Evolutionary conservation across 2,113 vertebrate species (phyloP).

Genomic region (Lepisosteus osseus): DNA sequence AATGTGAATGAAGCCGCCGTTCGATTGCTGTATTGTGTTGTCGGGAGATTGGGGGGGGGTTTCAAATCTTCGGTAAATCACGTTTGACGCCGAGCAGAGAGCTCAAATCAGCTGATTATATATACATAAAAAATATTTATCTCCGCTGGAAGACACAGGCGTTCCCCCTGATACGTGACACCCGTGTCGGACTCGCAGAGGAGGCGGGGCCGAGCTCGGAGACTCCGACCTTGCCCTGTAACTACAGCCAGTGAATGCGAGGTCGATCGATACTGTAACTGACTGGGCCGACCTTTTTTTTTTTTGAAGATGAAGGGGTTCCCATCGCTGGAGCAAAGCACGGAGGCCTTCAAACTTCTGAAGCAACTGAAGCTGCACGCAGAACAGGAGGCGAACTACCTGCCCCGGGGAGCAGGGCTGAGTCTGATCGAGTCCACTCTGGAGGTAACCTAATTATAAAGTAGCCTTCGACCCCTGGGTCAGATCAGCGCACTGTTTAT

Average conservation of each 20-base stretch:
- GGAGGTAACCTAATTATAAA: conserved; percentile 62
- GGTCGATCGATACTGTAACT: conserved; percentile 11
- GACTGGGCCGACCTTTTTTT: neutral
- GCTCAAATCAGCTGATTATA: too few species aligned
- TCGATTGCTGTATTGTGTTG: too few species aligned
- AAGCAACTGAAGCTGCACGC: conserved; percentile 81
- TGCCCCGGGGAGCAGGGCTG: conserved; percentile 83
- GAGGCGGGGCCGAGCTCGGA: conserved; percentile 41
- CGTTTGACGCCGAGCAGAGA: too few species aligned
- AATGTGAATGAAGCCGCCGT: too few species aligned
- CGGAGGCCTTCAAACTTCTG: conserved; percentile 80
- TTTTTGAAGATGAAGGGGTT: conserved; percentile 53
- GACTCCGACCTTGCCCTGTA: conserved; percentile 21
- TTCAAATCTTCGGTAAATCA: too few species aligned
- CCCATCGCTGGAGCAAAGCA: conserved; percentile 53
- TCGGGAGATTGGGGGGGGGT: too few species aligned
- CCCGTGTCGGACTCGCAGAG: conserved; percentile 59
- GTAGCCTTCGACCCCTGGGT: conserved; percentile 7
- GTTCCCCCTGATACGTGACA: conserved; percentile 56
- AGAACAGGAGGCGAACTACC: conserved; percentile 80
- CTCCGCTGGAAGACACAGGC: conserved; percentile 26
- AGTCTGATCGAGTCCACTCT: conserved; percentile 77
- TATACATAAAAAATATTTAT: too few species aligned
- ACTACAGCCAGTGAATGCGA: neutral
- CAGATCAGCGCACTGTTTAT: too few species aligned